These are phyloP conservation scores for Parus major DNA, from an alignment of 2,113 vertebrate genomes.

Conservation along the genomic window DNA sequence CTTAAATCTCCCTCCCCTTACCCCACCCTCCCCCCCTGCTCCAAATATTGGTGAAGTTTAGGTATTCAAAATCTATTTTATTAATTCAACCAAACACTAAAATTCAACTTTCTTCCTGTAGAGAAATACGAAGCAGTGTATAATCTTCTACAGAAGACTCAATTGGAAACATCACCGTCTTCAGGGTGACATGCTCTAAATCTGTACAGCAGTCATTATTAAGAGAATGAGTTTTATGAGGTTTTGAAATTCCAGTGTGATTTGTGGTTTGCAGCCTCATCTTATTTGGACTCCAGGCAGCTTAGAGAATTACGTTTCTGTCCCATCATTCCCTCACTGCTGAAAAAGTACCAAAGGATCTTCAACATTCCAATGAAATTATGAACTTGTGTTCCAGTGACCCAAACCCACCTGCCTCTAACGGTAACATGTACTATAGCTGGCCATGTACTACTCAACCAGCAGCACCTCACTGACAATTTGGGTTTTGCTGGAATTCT, in stretches of 20 bases:
- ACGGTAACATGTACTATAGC: neutral
- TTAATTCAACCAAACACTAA: neutral
- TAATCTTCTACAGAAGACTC: neutral
- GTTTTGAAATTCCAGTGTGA: neutral
- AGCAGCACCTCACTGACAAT: neutral
- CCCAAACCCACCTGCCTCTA: neutral
- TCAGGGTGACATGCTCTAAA: neutral
- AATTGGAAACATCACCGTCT: neutral
- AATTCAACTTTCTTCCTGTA: neutral
- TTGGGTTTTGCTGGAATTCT: neutral
- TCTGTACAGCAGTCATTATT: neutral
- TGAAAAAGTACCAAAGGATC: neutral
- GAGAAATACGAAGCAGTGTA: neutral
- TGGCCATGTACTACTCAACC: neutral
- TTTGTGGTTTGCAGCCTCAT: neutral
- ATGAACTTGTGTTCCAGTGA: neutral
- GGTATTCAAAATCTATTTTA: neutral
- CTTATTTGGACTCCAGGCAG: neutral
- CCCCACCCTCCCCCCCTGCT: rapidly evolving
- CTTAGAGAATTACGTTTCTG: neutral
- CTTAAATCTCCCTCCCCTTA: neutral
- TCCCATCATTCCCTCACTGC: neutral
- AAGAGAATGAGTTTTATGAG: neutral
- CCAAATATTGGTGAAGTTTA: neutral
- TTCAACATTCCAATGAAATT: neutral